Percentiles rank a stretch among this genome's conserved stretches.
Evolutionary conservation across 2,113 vertebrate species (phyloP).

Genomic region (Mirza zaza): DNA sequence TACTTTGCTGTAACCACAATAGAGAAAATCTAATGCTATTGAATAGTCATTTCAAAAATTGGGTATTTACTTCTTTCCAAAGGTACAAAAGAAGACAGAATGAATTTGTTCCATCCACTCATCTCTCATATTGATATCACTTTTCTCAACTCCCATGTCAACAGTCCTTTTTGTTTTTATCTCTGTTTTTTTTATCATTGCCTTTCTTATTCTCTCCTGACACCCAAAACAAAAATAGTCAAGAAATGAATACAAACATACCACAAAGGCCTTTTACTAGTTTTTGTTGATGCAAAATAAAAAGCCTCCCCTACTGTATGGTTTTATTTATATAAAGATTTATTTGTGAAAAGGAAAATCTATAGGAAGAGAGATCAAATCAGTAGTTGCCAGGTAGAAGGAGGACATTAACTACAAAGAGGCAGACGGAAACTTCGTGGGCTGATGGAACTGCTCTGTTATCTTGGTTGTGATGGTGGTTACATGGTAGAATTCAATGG

Average conservation of each 20-base stretch:
- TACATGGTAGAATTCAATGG: not conserved
- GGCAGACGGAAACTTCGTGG: not conserved
- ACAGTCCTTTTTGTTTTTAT: not conserved
- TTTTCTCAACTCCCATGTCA: not conserved
- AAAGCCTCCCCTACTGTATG: not conserved
- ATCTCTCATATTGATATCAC: not conserved
- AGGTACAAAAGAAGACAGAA: not conserved
- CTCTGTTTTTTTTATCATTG: not conserved
- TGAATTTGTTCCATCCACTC: not conserved
- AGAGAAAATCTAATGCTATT: not conserved
- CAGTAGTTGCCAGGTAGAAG: not conserved
- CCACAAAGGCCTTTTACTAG: not conserved
- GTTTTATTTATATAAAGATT: slow-evolving; percentile 28
- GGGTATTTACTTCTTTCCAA: not conserved
- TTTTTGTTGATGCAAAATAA: not conserved
- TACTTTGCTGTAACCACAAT: not conserved
- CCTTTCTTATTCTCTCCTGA: not conserved
- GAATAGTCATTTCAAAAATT: not conserved
- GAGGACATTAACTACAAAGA: not conserved
- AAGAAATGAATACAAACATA: not conserved
- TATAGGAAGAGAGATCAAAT: slow-evolving; percentile 26
- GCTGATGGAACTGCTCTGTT: not conserved
- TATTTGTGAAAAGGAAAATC: slow-evolving; percentile 12
- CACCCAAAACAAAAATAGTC: not conserved
- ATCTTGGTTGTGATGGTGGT: not conserved